A percentile compares a stretch with the other conserved stretches of the same genome.
Evolutionary conservation across 2,797 vertebrate species (phyloP).

Genomic region (Brachyrhaphis roseni): DNA sequence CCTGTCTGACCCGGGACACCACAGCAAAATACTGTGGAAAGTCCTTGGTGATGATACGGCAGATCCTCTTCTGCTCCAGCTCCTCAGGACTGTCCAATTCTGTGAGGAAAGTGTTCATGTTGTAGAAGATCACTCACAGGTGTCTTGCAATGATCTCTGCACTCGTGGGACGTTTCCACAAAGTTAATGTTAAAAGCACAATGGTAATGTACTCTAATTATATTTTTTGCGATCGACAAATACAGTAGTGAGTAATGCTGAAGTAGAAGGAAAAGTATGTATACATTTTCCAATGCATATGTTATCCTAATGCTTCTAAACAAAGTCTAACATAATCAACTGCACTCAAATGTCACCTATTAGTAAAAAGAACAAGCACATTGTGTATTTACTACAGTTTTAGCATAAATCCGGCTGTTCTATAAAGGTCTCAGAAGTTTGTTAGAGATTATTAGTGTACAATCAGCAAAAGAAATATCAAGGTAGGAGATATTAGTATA

Average conservation of each 20-base stretch:
- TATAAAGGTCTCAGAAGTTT: background rate
- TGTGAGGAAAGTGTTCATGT: background rate
- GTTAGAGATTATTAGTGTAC: background rate
- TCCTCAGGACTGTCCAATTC: constrained; percentile 92
- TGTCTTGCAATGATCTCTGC: background rate
- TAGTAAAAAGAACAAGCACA: background rate
- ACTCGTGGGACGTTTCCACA: background rate
- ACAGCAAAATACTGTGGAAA: constrained; percentile 99
- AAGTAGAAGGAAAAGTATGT: background rate
- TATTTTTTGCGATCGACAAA: background rate
- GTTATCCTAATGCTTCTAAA: background rate
- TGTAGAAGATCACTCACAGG: background rate
- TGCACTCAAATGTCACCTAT: background rate
- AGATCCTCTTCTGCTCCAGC: constrained; percentile 96
- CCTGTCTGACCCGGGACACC: constrained; percentile 97
- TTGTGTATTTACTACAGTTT: background rate
- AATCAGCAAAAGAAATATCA: background rate
- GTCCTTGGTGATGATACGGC: constrained; percentile 95
- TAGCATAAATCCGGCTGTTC: background rate
- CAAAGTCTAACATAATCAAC: background rate
- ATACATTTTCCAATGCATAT: background rate
- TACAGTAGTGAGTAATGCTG: background rate
- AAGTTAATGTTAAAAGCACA: background rate
- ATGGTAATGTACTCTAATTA: background rate
- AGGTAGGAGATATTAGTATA: background rate